Base-by-base conservation (phyloP, 2,888 invertebrate species). In the Epistrophe grossulariae region DNA sequence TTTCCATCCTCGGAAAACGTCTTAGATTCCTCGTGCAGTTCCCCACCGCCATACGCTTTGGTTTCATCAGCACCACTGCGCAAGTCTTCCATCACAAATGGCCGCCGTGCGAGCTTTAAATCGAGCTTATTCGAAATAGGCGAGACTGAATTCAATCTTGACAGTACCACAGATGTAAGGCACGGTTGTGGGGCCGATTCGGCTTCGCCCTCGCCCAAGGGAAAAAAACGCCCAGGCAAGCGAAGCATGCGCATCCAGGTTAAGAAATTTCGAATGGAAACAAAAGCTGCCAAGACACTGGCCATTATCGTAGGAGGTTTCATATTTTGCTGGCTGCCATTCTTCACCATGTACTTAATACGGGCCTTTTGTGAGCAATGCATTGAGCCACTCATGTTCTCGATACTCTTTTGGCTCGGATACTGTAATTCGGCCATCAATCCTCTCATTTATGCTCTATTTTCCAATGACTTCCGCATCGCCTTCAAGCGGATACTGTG, bases 221-320 rank as follows among this genome's bases (percentile, higher is more conserved):
- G 94, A 1, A 94, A 95, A 28, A 94, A 95, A 89, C 94, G 95
- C 77, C 96, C 97, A 94, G 97, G 97, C 11, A 97, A 97, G 91
- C 94, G 98, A 80, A 98, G 97, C 91, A 97, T 97, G 83, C 98
- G 98, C 92, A 96, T 97, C 28, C 96, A 97, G 94, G 97, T 97
- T 88, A 97, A 97, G 92, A 95, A 98, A 78, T 98, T 98, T 92
- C 95, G 97, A 6, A 98, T 98, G 96, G 99, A 99, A 92, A 98
- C 98, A 0, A 99, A 98, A 93, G 99, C 99, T 0, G 98, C 99
- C 1, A 99, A 99, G 93, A 99, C 99, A 0, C 94, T 99, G 79
- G 98, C 98, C 88, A 98, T 99, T 88, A 99, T 99, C 84, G 99
- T 99, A 1, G 99, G 99, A 0, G 98, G 98, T 48, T 99, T 99